Conservation (phyloP, 2,797 vertebrate species). For the Echiichthys vipera region DNA sequence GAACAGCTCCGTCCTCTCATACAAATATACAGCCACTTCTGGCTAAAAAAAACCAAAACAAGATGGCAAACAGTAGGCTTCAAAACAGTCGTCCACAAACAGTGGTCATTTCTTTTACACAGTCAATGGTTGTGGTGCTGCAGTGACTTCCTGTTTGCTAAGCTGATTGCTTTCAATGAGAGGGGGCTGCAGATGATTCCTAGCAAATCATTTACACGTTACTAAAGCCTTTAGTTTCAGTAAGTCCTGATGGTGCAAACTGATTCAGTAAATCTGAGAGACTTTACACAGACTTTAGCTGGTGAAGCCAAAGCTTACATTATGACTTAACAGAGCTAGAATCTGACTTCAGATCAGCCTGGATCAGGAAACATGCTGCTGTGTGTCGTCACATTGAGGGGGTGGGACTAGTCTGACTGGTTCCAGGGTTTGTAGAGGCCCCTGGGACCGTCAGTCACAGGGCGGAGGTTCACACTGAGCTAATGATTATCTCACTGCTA, state of each 20-base stretch:
- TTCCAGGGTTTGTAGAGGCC: conserved; percentile 61
- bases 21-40: no score
- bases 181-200: background rate
- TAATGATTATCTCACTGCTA: conserved; percentile 76
- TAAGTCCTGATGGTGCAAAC: background rate
- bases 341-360: conserved; percentile 32
- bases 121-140: background rate
- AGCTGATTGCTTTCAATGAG: background rate
- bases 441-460: conserved; percentile 69
- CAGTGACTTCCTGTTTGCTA: background rate
- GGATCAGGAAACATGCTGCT: conserved; percentile 24
- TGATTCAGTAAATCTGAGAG: background rate
- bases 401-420: conserved; percentile 65
- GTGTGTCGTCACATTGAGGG: conserved; percentile 24
- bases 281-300: background rate
- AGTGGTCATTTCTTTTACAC: no score
- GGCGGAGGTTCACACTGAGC: conserved; percentile 74
- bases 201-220: background rate
- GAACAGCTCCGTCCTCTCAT: no score
- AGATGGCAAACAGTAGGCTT: no score
- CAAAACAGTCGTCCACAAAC: no score
- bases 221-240: background rate
- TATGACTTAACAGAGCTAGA: conserved; percentile 9
- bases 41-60: no score
- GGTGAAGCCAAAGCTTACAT: background rate